Evolutionary conservation across 1,140 invertebrate species (phyloP).

Genomic region (Zophobas morio): DNA sequence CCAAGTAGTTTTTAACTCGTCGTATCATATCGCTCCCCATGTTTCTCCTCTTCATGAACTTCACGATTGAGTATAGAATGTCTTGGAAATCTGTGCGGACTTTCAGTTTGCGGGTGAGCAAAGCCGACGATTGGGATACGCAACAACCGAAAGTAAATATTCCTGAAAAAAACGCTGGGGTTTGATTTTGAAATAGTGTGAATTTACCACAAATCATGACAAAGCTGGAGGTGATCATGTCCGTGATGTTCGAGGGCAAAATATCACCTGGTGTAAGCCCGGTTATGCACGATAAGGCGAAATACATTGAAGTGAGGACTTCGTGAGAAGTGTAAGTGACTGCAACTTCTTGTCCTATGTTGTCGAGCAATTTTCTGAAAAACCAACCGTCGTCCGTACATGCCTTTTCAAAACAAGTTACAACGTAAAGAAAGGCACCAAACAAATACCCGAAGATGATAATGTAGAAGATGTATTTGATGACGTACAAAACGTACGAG

Average conservation of each 20-base stretch:
- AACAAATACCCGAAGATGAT: constrained; percentile 68
- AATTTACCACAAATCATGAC: constrained; percentile 65
- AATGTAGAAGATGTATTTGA: constrained; percentile 68
- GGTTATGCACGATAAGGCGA: constrained; percentile 65
- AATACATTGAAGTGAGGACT: constrained; percentile 67
- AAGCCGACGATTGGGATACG: constrained; percentile 68
- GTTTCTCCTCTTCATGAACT: constrained; percentile 68
- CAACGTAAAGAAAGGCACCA: constrained; percentile 68
- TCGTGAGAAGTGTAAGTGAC: constrained; percentile 64
- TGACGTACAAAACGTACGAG: constrained; percentile 4
- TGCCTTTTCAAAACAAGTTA: constrained; percentile 67
- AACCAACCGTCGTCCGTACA: constrained; percentile 69
- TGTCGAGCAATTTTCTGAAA: constrained; percentile 63
- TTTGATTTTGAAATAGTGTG: constrained; percentile 13
- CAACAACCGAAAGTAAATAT: constrained; percentile 68
- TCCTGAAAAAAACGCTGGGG: constrained; percentile 26
- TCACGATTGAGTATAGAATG: constrained; percentile 68
- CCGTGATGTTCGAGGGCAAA: constrained; percentile 65
- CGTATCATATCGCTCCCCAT: constrained; percentile 67
- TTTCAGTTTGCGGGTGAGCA: constrained; percentile 68
- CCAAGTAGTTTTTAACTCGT: constrained; percentile 69
- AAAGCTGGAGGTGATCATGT: constrained; percentile 67
- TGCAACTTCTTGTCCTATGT: constrained; percentile 52
- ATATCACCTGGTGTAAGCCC: constrained; percentile 68
- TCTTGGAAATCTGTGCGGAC: constrained; percentile 69